A percentile compares a stretch with the other conserved stretches of the same genome.
phyloP scores from a whole-genome alignment of 2,888 invertebrate species.

The Cinara cedri region DNA sequence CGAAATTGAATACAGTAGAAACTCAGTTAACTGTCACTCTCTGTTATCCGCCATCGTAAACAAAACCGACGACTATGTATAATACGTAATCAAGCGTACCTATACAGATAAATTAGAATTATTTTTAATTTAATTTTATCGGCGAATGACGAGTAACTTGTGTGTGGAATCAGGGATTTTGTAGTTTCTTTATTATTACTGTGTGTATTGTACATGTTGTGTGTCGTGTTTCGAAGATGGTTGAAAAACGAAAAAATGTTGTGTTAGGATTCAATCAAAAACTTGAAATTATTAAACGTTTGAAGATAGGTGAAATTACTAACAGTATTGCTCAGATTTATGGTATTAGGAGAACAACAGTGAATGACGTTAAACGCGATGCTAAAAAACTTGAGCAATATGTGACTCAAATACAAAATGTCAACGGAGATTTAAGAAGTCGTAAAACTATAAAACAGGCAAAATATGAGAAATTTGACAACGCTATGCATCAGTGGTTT shows the following conservation, averaged over 20 bases:
- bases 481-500: background rate
- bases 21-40: no score
- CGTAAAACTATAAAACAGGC: background rate
- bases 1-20: no score
- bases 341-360: background rate
- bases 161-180: no score
- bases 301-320: constrained; percentile 28
- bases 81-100: no score
- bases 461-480: constrained; percentile 12
- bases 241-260: constrained; percentile 21
- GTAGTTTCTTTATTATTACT: no score
- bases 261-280: constrained; percentile 22
- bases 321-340: background rate
- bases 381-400: constrained; percentile 6
- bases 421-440: background rate
- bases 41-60: no score
- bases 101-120: no score
- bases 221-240: constrained; percentile 12
- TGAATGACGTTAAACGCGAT: background rate
- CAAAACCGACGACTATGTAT: no score
- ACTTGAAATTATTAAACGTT: constrained; percentile 32
- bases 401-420: no score
- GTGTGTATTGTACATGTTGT: no score
- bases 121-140: no score
- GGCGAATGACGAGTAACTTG: no score